Percentiles rank a stretch among this genome's conserved stretches.
phyloP scores from a whole-genome alignment of 1,140 invertebrate genomes.

The Macrocentrus cingulum region DNA sequence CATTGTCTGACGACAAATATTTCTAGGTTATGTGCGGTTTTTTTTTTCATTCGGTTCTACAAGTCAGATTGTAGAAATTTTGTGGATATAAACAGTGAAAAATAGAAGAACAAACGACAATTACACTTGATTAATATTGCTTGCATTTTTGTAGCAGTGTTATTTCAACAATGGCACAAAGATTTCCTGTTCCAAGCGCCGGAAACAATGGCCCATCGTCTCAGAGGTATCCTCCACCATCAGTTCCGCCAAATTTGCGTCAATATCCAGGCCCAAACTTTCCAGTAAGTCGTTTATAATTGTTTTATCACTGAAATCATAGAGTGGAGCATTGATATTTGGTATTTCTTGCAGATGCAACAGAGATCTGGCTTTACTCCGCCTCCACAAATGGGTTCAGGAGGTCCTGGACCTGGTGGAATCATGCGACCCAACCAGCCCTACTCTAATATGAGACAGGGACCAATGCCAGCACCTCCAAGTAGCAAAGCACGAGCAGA shows the following conservation, averaged over 20 bases:
- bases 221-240: slow-evolving; percentile 63
- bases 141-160: neutral
- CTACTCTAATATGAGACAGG: slow-evolving; percentile 64
- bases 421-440: slow-evolving; percentile 64
- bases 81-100: no score
- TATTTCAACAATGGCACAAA: slow-evolving; percentile 61
- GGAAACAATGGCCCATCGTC: slow-evolving; percentile 62
- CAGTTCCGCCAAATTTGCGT: slow-evolving; percentile 62
- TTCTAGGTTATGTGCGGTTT: no score
- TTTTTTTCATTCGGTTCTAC: no score
- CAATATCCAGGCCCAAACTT: slow-evolving; percentile 66
- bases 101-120: no score
- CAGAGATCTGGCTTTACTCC: slow-evolving; percentile 60
- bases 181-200: slow-evolving; percentile 62
- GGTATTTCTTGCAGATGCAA: slow-evolving; percentile 50
- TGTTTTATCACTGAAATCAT: slow-evolving; percentile 6
- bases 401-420: slow-evolving; percentile 58
- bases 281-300: slow-evolving; percentile 55
- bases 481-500: slow-evolving; percentile 66
- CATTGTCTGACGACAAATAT: no score
- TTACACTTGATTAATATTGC: no score
- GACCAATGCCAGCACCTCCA: slow-evolving; percentile 60
- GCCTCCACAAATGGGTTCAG: slow-evolving; percentile 58
- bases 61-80: no score
- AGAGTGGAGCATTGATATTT: slow-evolving; percentile 15